These are phyloP conservation scores for Gymnodraco acuticeps DNA, from an alignment of 2,797 vertebrate species.

Conservation along the genomic window DNA sequence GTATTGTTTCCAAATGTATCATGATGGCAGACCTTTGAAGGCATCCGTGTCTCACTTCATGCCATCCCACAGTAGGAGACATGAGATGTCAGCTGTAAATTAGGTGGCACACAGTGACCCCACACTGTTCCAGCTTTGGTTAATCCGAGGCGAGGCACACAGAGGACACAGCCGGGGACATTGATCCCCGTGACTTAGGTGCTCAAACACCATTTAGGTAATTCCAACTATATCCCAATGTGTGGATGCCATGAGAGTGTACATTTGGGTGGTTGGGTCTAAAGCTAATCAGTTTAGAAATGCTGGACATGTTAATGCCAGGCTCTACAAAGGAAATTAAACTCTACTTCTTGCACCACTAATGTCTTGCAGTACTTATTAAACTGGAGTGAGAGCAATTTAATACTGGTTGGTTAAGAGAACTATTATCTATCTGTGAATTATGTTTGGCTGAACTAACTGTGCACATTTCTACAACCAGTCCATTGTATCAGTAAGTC, in stretches of 20 bases:
- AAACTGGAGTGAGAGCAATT: background rate
- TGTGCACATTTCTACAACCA: background rate
- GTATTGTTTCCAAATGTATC: slow-evolving; percentile 79
- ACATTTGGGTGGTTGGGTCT: slow-evolving; percentile 19
- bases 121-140: slow-evolving; percentile 62
- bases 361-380: background rate
- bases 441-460: background rate
- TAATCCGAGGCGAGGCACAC: slow-evolving; percentile 66
- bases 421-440: background rate
- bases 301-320: slow-evolving; percentile 23
- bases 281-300: slow-evolving; percentile 45
- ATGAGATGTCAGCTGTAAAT: slow-evolving; percentile 74
- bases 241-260: slow-evolving; percentile 30
- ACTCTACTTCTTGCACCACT: background rate
- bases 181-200: slow-evolving; percentile 66
- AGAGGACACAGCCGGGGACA: slow-evolving; percentile 66
- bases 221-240: slow-evolving; percentile 51
- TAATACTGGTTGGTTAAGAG: slow-evolving; percentile 2
- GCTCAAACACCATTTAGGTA: slow-evolving; percentile 63
- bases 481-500: background rate
- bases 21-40: slow-evolving; percentile 51
- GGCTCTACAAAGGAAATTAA: slow-evolving; percentile 34
- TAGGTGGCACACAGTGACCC: slow-evolving; percentile 69
- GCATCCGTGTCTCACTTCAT: slow-evolving; percentile 60
- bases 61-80: slow-evolving; percentile 65